Base-by-base conservation (phyloP, 2,797 vertebrate species). In the Staurois parvus region DNA sequence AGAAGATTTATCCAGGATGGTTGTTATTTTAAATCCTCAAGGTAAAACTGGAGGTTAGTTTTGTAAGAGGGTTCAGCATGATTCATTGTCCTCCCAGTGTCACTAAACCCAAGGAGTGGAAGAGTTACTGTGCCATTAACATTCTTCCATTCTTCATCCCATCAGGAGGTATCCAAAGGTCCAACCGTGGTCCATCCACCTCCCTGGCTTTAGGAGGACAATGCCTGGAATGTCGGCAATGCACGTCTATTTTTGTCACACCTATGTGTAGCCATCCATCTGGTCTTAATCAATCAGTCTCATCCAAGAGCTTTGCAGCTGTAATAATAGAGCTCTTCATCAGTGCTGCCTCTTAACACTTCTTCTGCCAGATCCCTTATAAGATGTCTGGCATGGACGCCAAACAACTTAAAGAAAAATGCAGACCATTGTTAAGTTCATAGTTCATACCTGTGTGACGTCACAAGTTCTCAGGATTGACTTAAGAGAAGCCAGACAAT, bases 211-310 rank as follows among this genome's bases (percentile, higher is more conserved):
- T 89, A 92, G 92, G 92, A 91, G 91, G 94, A 94, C 94, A 94
- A 91, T 91, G 94, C 88, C 89, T 94, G 95, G 96, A 96, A 98
- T 97, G 96, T 93, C 92, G 94, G 94, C 94, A 92, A 94, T 94
- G 93, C 87, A 93, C 93, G 95, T 94, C 96, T 96, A 96, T 97
- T 96, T 97, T 91, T 87, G 94, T 96, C 93, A 37, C 94, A 96
- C 95, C 96, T 96, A 95, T 95, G 95, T 96, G 95, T 94, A 95
- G 95, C 94, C 93, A 91, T 94, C 96, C 96, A 96, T 97, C 96
- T 97, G 96, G 95, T 96, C 96, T 95, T 95, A 96, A 97, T 97
- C 96, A 96, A 94, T 96, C 95, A 94, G 94, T 92, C 93, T 94
- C 94, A 95, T 96, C 95, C 94, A 79, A 64, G 91, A 91, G 93